Percentiles rank a stretch among this genome's conserved stretches.
Evolutionary conservation across 2,797 vertebrate genomes (phyloP).

Genomic region (Buphagus erythrorhynchus): DNA sequence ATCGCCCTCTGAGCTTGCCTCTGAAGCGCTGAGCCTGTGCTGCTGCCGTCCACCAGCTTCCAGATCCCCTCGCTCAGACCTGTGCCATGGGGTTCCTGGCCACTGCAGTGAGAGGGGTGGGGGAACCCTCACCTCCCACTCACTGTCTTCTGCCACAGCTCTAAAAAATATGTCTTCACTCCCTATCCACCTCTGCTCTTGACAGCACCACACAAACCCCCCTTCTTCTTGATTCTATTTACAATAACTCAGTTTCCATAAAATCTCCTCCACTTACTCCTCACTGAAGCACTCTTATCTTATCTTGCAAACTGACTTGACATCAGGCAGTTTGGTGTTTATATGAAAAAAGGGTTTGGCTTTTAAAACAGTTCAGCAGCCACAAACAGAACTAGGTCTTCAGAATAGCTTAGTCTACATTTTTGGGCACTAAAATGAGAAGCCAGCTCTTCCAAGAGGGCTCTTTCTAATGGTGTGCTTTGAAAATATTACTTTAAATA

Average conservation of each 20-base stretch:
- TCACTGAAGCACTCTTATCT: conserved; percentile 38
- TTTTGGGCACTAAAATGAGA: background rate
- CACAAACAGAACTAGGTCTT: conserved; percentile 7
- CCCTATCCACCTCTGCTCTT: background rate
- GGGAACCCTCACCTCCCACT: background rate
- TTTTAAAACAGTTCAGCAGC: conserved; percentile 24
- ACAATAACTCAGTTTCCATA: conserved; percentile 39
- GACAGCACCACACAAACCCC: background rate
- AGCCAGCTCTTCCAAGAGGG: background rate
- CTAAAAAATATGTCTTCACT: background rate
- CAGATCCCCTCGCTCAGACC: background rate
- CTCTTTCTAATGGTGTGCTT: background rate
- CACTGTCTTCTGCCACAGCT: background rate
- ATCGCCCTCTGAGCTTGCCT: background rate
- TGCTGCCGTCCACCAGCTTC: background rate
- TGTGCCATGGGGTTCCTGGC: background rate
- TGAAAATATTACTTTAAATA: conserved; percentile 1
- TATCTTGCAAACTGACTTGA: conserved; percentile 41
- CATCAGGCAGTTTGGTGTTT: conserved; percentile 52
- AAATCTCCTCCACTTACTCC: conserved; percentile 8
- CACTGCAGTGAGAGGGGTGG: background rate
- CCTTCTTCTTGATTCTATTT: background rate
- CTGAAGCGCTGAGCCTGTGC: rapidly evolving
- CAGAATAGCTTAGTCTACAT: background rate
- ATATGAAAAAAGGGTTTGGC: conserved; percentile 45